Conservation (phyloP, 2,797 vertebrate genomes). For the Podarcis lilfordi region DNA sequence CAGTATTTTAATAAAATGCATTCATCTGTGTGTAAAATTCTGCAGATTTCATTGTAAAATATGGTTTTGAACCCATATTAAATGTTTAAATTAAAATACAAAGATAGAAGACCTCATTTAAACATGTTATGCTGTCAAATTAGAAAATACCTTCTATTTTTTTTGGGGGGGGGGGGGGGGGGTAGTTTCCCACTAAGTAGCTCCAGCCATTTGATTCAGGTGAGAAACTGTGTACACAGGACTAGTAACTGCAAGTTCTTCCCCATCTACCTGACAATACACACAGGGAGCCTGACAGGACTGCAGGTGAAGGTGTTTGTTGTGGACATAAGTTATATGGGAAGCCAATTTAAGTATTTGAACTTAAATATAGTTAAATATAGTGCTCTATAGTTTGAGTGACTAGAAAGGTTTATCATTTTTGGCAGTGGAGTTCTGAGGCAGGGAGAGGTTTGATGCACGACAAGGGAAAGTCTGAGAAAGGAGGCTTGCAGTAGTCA, state of each 20-base stretch:
- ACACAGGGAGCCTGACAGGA: not conserved
- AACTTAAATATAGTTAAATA: too few species aligned
- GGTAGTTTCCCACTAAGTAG: too few species aligned
- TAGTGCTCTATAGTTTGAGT: not conserved
- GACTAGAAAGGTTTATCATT: not conserved
- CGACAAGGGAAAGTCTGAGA: not conserved
- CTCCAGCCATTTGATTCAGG: not conserved
- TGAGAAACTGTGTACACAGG: not conserved
- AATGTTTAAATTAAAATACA: slow-evolving; percentile 42
- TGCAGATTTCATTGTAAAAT: slow-evolving; percentile 17
- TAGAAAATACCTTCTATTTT: not conserved
- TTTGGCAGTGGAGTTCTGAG: not conserved
- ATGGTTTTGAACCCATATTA: slow-evolving; percentile 42
- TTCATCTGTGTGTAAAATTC: slow-evolving; percentile 44
- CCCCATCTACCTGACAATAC: not conserved
- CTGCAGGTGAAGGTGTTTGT: not conserved
- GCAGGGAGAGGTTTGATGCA: not conserved
- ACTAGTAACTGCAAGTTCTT: not conserved
- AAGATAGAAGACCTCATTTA: slow-evolving; percentile 27
- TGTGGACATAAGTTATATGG: not conserved
- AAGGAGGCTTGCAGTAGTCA: not conserved
- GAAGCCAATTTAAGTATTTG: not conserved
- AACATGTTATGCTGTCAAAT: slow-evolving; percentile 19
- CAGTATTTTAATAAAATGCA: slow-evolving; percentile 34
- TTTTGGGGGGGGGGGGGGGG: too few species aligned